These are phyloP conservation scores for Pristionchus mayeri DNA, from an alignment of 2,888 invertebrate genomes.

Conservation along the genomic window DNA sequence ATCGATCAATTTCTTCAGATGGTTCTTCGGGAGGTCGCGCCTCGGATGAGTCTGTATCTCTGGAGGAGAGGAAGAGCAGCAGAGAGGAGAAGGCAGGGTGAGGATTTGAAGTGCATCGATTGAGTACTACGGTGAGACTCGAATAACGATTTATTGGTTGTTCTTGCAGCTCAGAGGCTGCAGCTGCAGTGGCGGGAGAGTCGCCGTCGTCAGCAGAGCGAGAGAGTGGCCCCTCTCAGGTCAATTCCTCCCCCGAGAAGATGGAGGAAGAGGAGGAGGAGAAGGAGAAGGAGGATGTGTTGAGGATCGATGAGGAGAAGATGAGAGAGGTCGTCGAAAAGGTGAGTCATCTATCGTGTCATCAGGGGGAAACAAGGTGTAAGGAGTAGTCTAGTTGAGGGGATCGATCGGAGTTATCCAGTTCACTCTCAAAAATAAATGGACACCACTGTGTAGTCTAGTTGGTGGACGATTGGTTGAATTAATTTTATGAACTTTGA, in stretches of 20 bases:
- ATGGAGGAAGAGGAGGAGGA: constrained; percentile 5
- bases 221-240: background rate
- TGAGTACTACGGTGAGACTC: background rate
- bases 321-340: constrained; percentile 51
- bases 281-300: constrained; percentile 9
- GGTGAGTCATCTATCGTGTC: constrained; percentile 33
- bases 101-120: background rate
- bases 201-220: background rate
- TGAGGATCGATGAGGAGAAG: constrained; percentile 53
- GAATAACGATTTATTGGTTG: background rate
- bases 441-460: background rate
- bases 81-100: constrained; percentile 35
- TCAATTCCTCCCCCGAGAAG: background rate
- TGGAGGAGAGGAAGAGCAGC: constrained; percentile 24
- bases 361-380: too few species aligned
- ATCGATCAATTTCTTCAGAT: background rate
- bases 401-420: background rate
- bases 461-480: background rate
- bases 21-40: background rate
- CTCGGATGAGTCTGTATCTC: background rate
- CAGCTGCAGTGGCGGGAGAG: background rate
- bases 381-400: background rate
- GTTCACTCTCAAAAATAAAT: too few species aligned
- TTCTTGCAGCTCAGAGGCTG: background rate
- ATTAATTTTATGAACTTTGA: background rate